Evolutionary conservation across 2,888 invertebrate genomes (phyloP).

Genomic region (Coleophora flavipennella): DNA sequence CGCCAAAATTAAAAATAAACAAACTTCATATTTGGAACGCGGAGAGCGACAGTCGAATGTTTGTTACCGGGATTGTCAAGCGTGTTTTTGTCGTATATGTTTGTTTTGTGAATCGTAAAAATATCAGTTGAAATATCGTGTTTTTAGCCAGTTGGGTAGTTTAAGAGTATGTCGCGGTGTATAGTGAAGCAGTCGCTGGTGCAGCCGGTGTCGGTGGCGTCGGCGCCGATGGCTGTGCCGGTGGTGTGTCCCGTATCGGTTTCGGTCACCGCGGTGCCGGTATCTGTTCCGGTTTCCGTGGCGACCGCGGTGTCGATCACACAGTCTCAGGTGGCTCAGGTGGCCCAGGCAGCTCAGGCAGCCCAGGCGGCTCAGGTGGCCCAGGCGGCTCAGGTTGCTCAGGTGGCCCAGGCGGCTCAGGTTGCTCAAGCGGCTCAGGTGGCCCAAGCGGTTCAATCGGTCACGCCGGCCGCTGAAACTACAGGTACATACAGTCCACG

Average conservation of each 20-base stretch:
- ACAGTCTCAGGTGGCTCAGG: slow-evolving; percentile 21
- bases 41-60: slow-evolving; percentile 67
- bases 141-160: slow-evolving; percentile 10
- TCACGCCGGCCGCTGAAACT: slow-evolving; percentile 30
- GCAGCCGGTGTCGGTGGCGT: slow-evolving; percentile 35
- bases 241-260: slow-evolving; percentile 18
- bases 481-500: too few relatives aligned
- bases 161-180: slow-evolving; percentile 53
- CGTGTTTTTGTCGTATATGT: slow-evolving; percentile 27
- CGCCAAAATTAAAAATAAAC: slow-evolving; percentile 72
- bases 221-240: slow-evolving; percentile 19
- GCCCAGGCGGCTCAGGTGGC: slow-evolving; percentile 25
- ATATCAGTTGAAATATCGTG: too few relatives aligned
- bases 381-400: slow-evolving; percentile 20
- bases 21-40: slow-evolving; percentile 65
- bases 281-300: slow-evolving; percentile 29
- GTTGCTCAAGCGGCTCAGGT: slow-evolving; percentile 25
- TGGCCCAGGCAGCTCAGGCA: slow-evolving; percentile 16
- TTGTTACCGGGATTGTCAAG: slow-evolving; percentile 49
- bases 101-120: slow-evolving; percentile 19
- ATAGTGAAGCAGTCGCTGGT: slow-evolving; percentile 62
- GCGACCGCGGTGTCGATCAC: slow-evolving; percentile 17
- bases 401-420: slow-evolving; percentile 17
- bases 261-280: slow-evolving; percentile 20
- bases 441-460: slow-evolving; percentile 6